A percentile compares a stretch with the other conserved stretches of the same genome.
Evolutionary conservation across 2,113 vertebrate species (phyloP).

Genomic region (Phocoena phocoena): DNA sequence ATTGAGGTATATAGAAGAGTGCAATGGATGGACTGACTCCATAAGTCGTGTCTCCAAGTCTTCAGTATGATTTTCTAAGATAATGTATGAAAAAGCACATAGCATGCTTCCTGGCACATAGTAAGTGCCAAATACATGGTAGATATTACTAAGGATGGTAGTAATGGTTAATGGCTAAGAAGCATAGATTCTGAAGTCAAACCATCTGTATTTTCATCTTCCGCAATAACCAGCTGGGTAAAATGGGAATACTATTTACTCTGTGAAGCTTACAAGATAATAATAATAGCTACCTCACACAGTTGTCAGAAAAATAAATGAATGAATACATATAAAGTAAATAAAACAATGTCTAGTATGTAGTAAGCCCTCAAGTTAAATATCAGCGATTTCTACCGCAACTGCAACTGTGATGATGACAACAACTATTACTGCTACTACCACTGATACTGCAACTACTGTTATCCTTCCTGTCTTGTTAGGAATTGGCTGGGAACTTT

Average conservation of each 20-base stretch:
- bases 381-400: background rate
- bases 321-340: background rate
- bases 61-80: background rate
- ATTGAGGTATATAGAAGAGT: background rate
- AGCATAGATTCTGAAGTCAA: background rate
- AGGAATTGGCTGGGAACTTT: background rate
- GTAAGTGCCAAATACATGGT: background rate
- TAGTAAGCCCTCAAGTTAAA: background rate
- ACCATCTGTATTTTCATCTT: background rate
- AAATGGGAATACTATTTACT: background rate
- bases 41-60: background rate
- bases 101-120: background rate
- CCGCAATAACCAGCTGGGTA: background rate
- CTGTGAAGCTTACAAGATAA: background rate
- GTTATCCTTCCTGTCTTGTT: background rate
- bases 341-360: background rate
- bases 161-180: background rate
- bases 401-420: background rate
- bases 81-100: background rate
- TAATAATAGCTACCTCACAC: background rate
- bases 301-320: background rate
- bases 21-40: background rate
- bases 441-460: fast-evolving
- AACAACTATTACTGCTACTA: too few relatives aligned
- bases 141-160: background rate